Evolutionary conservation across 1,140 invertebrate genomes (phyloP), one percentile per base, ranked within the genome.

Genomic region (Rhizoglyphus robini): DNA sequence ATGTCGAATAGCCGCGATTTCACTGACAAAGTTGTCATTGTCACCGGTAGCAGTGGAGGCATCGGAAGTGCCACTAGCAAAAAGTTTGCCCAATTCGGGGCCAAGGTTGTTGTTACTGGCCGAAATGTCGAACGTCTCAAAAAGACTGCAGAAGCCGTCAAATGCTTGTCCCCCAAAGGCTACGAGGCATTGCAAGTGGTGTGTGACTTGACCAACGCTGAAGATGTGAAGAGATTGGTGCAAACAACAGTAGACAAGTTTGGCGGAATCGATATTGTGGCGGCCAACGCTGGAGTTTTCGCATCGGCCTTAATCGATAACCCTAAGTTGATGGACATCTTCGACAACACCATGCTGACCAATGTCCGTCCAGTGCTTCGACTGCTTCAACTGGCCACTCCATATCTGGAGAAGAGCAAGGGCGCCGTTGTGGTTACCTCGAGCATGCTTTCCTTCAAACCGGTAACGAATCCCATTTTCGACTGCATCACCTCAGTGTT

Each of bases 171-270:
- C 30, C 63, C 64, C 11, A 36, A 61, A 5, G 11, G 11, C 11
- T 57, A 13, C 11, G 51, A 69, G 71, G 65, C 65, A 48, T 63
- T 61, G 13, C 51, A 41, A 13, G 73, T 86, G 1, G 83, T 86
- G 31, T 96, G 91, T 72, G 96, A 99, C 78, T 88, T 98, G 2
- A 80, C 93, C 60, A 84, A 90, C 76, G 91, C 96, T 76, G 74
- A 75, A 36, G 84, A 90, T 76, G 83, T 99, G 0, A 76, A 83
- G 67, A 79, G 80, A 23, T 92, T 93, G n/a, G 84, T 99, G 25
- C 82, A 93, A 70, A 81, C 83, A 67, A 86, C 92, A 11, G 84
- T 96, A 0, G 82, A 86, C 47, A 86, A 87, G 75, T 99, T 98
- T 79, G 95, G 95, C 54, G 91, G 92, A 48, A 13, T 66, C n/a